Evolutionary conservation across 2,797 vertebrate genomes (phyloP), one percentile per base, ranked within the genome.

Genomic region (Periparus ater): DNA sequence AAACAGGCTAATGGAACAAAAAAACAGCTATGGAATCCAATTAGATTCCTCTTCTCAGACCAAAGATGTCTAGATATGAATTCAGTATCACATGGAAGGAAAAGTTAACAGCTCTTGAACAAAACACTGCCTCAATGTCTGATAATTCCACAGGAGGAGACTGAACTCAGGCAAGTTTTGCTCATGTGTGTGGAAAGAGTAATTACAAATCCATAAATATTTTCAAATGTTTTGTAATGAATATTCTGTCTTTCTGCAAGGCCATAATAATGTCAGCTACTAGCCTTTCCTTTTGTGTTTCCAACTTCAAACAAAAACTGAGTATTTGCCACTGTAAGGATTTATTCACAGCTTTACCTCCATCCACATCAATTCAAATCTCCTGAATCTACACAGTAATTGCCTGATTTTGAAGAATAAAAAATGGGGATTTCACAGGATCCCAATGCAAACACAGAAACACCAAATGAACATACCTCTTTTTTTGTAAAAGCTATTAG

Each of bases 401-500:
- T 58, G 11, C 10, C n/a, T n/a, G 27, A 50, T 17, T 5, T 51
- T 26, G 50, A 20, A 66, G 20, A 73, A 85, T 2, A 4, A 68
- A 94, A 82, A 57, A 34, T 2, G 0, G n/a, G 9, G 29, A 42
- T 38, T 82, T 87, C 34, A 75, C 23, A 93, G 42, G 20, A 60
- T 32, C 20, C 45, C 26, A 88, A 27, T 13, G 7, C 2, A 7
- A 89, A 66, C 40, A 78, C 51, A 81, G 36, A 36, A n/a, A 70
- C 2, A 29, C 10, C 29, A 79, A 87, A 85, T 7, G 18, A 83
- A 78, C 76, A 38, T 98, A 99, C 99, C 99, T 99, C 99, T 97
- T 99, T 99, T 96, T 99, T 99, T 25, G 99, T 99, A 96, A 99
- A 99, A 86, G 99, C 98, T 95, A 99, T 99, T 95, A 99, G 97